Evolutionary conservation across 2,113 vertebrate species (phyloP).

Genomic region (Monopterus albus): DNA sequence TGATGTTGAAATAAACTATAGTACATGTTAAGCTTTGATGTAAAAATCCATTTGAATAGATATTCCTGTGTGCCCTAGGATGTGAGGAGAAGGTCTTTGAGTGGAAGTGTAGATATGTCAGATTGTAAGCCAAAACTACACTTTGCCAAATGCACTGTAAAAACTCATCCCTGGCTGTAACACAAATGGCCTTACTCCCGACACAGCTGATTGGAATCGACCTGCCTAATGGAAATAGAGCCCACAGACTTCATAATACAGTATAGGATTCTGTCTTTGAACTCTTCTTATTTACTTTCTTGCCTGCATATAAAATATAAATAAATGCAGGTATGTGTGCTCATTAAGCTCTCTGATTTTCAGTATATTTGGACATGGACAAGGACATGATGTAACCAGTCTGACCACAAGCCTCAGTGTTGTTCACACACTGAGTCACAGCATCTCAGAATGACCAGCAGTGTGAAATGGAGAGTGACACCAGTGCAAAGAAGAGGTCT

Average conservation of each 20-base stretch:
- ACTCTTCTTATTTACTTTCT: neutral
- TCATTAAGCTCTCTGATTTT: constrained; percentile 15
- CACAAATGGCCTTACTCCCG: neutral
- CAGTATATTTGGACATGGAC: constrained; percentile 27
- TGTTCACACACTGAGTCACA: constrained; percentile 66
- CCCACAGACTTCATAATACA: constrained; percentile 10
- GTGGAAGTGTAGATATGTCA: too few relatives aligned
- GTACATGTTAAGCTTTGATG: too few relatives aligned
- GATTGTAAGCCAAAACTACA: neutral
- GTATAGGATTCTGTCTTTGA: neutral
- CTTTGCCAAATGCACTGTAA: neutral
- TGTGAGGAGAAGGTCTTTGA: too few relatives aligned
- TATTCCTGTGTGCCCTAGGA: too few relatives aligned
- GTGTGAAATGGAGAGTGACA: constrained; percentile 76
- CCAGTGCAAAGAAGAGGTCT: constrained; percentile 64
- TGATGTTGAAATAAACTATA: too few relatives aligned
- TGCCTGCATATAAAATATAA: neutral
- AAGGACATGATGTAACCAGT: constrained; percentile 50
- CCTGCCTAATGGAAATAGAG: constrained; percentile 17
- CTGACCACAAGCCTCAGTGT: constrained; percentile 37
- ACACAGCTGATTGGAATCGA: constrained; percentile 13
- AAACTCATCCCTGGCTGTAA: neutral
- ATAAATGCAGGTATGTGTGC: neutral
- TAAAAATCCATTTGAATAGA: too few relatives aligned
- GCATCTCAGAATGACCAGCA: constrained; percentile 53